Evolutionary conservation across 2,888 invertebrate genomes (phyloP).

Genomic region (Trissolcus brochymenae): DNA sequence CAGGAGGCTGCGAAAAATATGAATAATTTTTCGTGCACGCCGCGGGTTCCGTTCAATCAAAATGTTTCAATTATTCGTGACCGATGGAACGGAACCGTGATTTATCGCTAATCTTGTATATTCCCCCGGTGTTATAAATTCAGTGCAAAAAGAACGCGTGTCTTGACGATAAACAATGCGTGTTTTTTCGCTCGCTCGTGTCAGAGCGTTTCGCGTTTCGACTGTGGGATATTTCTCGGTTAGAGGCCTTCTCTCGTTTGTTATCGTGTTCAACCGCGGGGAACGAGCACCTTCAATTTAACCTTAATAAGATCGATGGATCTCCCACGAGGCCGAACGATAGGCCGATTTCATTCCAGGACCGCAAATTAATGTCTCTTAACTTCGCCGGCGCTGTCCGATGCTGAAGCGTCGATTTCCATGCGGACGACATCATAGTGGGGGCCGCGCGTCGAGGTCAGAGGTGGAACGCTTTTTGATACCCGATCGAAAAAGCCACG

Average conservation of each 20-base stretch:
- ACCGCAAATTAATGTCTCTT: conserved; percentile 70
- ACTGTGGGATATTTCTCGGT: conserved; percentile 51
- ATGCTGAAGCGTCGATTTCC: no score
- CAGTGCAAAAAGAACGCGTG: conserved; percentile 22
- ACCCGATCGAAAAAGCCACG: no score
- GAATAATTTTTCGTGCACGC: background rate
- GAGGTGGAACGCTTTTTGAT: background rate
- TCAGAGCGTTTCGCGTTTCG: conserved; percentile 25
- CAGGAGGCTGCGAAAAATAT: conserved; percentile 31
- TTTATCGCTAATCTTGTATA: conserved; percentile 17
- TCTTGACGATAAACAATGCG: conserved; percentile 35
- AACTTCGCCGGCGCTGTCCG: conserved; percentile 1
- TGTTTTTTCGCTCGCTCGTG: conserved; percentile 35
- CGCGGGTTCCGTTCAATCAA: conserved; percentile 7
- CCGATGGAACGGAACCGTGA: conserved; percentile 18
- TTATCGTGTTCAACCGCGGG: conserved; percentile 65
- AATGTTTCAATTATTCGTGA: conserved; percentile 30
- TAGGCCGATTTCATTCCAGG: conserved; percentile 53
- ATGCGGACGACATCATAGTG: no score
- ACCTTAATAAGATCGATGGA: conserved; percentile 70
- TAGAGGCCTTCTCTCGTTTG: conserved; percentile 58
- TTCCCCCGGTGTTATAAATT: conserved; percentile 14
- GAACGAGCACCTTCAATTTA: conserved; percentile 68
- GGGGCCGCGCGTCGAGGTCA: background rate
- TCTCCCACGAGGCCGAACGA: conserved; percentile 65